Conservation (phyloP, 1,140 invertebrate genomes). For the Plutomurus gul region DNA sequence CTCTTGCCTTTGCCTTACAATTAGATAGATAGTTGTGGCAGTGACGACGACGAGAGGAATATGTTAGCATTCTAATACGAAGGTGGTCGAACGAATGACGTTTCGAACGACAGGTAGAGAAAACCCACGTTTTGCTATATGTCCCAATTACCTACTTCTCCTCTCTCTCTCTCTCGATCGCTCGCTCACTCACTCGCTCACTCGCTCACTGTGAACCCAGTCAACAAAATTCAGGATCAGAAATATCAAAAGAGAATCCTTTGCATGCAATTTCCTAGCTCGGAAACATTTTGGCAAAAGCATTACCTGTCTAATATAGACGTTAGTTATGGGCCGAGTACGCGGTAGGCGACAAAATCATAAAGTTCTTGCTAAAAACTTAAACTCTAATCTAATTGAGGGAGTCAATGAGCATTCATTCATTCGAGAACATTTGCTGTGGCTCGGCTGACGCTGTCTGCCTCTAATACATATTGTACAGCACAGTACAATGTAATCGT, state of each 20-base stretch:
- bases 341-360: conserved; percentile 3
- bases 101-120: not conserved
- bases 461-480: not conserved
- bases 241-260: not conserved
- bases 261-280: not conserved
- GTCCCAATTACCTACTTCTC: conserved; percentile 9
- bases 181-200: too few species aligned
- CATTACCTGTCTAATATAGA: too few species aligned
- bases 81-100: too few species aligned
- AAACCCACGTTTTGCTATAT: not conserved
- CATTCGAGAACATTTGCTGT: not conserved
- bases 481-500: not conserved
- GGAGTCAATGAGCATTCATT: not conserved
- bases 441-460: too few species aligned
- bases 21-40: too few species aligned
- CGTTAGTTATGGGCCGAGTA: too few species aligned
- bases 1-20: too few species aligned
- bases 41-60: too few species aligned
- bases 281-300: not conserved
- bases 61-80: too few species aligned
- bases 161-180: too few species aligned
- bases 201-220: too few species aligned
- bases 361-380: conserved; percentile 20
- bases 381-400: conserved; percentile 11
- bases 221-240: not conserved